A percentile compares a stretch with the other conserved stretches of the same genome.
phyloP scores from a whole-genome alignment of 1,140 invertebrate genomes.

The Atta texana region DNA sequence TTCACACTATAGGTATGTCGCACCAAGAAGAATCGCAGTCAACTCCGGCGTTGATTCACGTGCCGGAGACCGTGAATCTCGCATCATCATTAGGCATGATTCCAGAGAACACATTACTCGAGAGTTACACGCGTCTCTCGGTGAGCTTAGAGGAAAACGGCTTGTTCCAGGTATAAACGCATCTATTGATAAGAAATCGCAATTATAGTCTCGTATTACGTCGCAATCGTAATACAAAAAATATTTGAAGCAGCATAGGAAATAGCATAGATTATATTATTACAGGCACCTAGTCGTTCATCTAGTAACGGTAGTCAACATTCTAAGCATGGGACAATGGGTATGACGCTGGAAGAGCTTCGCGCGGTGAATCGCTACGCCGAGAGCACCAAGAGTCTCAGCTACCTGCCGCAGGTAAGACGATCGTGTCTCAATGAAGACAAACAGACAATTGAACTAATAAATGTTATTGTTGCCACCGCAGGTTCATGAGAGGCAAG shows the following conservation, averaged over 20 bases:
- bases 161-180: conserved; percentile 90
- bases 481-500: conserved; percentile 97
- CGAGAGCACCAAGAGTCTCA: conserved; percentile 96
- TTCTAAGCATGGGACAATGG: conserved; percentile 83
- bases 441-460: background rate
- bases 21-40: conserved; percentile 94
- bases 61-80: conserved; percentile 86
- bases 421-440: background rate
- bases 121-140: conserved; percentile 94
- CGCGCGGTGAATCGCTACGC: conserved; percentile 95
- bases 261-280: conserved; percentile 69
- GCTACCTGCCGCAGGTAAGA: conserved; percentile 94
- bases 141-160: conserved; percentile 95
- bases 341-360: conserved; percentile 92
- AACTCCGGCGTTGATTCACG: conserved; percentile 91
- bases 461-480: conserved; percentile 46
- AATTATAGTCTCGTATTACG: background rate
- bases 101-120: conserved; percentile 93
- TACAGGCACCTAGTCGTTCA: conserved; percentile 88
- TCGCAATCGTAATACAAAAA: background rate
- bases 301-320: conserved; percentile 89
- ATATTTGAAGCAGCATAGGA: background rate
- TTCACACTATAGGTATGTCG: conserved; percentile 86
- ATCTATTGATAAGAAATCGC: background rate
- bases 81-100: conserved; percentile 91